Evolutionary conservation across 2,888 invertebrate genomes (phyloP).

Genomic region (Cordilura impudica): DNA sequence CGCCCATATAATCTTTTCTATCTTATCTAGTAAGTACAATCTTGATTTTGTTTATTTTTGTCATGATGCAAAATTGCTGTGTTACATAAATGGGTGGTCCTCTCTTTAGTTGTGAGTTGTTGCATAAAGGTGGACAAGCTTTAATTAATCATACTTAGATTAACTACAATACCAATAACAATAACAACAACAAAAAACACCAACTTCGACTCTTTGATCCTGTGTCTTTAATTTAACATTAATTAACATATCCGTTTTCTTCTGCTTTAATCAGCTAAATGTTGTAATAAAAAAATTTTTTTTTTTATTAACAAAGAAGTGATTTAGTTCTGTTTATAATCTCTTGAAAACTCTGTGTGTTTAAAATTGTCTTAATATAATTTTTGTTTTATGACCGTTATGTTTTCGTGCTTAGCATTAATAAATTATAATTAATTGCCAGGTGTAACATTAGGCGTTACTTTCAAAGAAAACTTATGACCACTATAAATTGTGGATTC

Average conservation of each 20-base stretch:
- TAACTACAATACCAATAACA: background rate
- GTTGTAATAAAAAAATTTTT: conserved; percentile 8
- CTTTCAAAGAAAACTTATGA: conserved; percentile 48
- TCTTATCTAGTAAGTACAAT: conserved; percentile 39
- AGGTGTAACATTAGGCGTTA: conserved; percentile 62
- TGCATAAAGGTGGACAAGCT: conserved; percentile 21
- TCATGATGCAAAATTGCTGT: conserved; percentile 9
- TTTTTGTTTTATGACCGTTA: conserved; percentile 44
- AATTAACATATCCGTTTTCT: conserved; percentile 49
- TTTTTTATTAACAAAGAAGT: background rate
- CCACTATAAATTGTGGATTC: conserved; percentile 35
- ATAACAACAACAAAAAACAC: background rate
- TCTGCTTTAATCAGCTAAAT: background rate
- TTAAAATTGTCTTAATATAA: conserved; percentile 11
- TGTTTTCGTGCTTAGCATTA: conserved; percentile 57
- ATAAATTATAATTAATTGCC: conserved; percentile 62
- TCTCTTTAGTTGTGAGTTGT: conserved; percentile 8
- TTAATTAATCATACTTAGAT: conserved; percentile 51
- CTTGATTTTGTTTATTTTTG: conserved; percentile 9
- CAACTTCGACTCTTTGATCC: conserved; percentile 17
- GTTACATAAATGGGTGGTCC: conserved; percentile 45
- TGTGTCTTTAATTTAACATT: conserved; percentile 49
- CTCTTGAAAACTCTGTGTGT: background rate
- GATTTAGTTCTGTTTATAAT: conserved; percentile 5
- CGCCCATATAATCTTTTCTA: no score